Conservation (phyloP, 2,888 invertebrate genomes). For the Hydrotaea cyrtoneurina region DNA sequence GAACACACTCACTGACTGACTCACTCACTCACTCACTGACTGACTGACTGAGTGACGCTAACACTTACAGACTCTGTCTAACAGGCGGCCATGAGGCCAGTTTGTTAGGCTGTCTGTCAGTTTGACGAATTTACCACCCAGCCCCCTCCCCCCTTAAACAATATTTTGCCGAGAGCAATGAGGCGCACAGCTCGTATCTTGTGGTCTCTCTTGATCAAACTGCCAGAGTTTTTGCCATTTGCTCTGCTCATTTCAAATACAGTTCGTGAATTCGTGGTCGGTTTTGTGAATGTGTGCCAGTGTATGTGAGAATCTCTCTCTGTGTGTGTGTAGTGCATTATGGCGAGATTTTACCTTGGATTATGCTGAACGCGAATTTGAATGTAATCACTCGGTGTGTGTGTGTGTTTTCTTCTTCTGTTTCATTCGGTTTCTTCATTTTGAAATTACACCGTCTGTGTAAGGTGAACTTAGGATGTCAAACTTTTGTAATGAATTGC, state of each 20-base stretch:
- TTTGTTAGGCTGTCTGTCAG: not conserved
- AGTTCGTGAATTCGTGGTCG: not conserved
- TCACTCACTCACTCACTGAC: not conserved
- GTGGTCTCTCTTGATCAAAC: too few relatives aligned
- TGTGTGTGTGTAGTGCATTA: not conserved
- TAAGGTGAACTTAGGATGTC: slow-evolving; percentile 28
- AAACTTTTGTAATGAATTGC: not conserved
- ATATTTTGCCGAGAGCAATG: not conserved
- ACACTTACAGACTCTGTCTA: slow-evolving; percentile 6
- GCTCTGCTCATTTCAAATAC: too few relatives aligned
- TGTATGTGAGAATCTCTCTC: too few relatives aligned
- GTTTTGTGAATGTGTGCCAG: not conserved
- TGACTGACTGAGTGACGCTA: not conserved
- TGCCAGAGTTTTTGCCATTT: too few relatives aligned
- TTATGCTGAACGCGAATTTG: slow-evolving; percentile 50
- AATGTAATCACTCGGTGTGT: slow-evolving; percentile 16
- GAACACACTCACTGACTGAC: slow-evolving; percentile 49
- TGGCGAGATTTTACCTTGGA: slow-evolving; percentile 41
- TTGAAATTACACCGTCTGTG: not conserved
- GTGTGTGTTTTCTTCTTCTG: not conserved
- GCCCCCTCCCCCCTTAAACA: not conserved
- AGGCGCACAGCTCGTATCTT: not conserved
- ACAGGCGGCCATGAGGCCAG: not conserved
- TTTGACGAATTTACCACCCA: slow-evolving; percentile 25
- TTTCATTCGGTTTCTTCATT: not conserved